Percentiles rank a stretch among this genome's conserved stretches.
Evolutionary conservation across 2,113 vertebrate species (phyloP).

Genomic region (Monarcha castaneiventris): DNA sequence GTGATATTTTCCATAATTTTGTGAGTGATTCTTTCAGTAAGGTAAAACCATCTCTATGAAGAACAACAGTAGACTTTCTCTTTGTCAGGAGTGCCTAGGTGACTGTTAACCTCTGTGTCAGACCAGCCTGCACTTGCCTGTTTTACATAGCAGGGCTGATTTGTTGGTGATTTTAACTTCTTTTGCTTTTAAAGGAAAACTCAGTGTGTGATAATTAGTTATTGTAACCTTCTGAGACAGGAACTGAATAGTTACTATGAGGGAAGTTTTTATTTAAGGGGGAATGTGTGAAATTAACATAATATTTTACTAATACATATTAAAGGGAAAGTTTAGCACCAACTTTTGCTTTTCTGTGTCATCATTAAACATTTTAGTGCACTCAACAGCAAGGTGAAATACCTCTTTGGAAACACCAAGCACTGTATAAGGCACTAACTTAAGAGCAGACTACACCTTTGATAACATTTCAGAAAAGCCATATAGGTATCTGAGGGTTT

Average conservation of each 20-base stretch:
- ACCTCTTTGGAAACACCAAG: neutral
- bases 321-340: neutral
- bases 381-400: neutral
- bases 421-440: neutral
- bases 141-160: neutral
- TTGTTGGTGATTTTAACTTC: neutral
- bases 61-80: neutral
- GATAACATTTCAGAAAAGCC: neutral
- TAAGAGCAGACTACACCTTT: neutral
- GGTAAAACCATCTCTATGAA: neutral
- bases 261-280: neutral
- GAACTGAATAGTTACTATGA: neutral
- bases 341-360: neutral
- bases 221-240: neutral
- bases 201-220: neutral
- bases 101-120: neutral
- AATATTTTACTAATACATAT: neutral
- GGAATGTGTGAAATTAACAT: neutral
- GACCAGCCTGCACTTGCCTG: neutral
- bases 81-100: neutral
- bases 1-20: neutral
- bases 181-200: neutral
- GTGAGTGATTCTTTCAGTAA: neutral
- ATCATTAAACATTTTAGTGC: neutral
- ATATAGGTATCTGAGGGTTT: neutral